phyloP scores from a whole-genome alignment of 2,888 invertebrate genomes.

The Boloria selene region DNA sequence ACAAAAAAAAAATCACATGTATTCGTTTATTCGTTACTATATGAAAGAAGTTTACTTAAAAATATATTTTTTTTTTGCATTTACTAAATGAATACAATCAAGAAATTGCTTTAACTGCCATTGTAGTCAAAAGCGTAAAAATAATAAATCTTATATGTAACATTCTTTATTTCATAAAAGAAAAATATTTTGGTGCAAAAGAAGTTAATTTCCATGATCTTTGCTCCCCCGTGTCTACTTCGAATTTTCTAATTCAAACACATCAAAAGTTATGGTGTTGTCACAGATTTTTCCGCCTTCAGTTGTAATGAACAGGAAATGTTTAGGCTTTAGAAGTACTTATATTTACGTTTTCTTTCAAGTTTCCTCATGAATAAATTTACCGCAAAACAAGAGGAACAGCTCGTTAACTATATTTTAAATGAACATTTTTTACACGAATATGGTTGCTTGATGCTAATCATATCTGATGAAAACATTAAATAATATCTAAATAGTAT shows the following conservation, averaged over 20 bases:
- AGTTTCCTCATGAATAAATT: slow-evolving; percentile 17
- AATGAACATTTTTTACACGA: neutral
- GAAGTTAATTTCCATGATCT: neutral
- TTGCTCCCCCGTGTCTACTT: slow-evolving; percentile 15
- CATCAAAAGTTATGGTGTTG: slow-evolving; percentile 21
- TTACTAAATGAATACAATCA: no score
- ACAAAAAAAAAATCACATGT: no score
- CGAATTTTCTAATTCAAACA: slow-evolving; percentile 23
- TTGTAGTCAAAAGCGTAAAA: no score
- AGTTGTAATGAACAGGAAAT: slow-evolving; percentile 18
- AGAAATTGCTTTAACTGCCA: no score
- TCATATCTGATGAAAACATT: neutral
- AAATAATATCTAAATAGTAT: no score
- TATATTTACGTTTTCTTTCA: neutral
- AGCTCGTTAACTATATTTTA: neutral
- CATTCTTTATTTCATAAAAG: no score
- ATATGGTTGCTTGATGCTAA: neutral
- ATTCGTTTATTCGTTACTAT: neutral
- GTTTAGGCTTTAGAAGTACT: slow-evolving; percentile 11
- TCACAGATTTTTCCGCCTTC: slow-evolving; percentile 24
- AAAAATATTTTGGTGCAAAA: no score
- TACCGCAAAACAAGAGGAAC: neutral
- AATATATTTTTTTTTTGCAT: no score
- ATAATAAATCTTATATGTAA: no score
- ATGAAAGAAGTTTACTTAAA: no score